phyloP scores from a whole-genome alignment of 2,797 vertebrate genomes.

The Helarctos malayanus region DNA sequence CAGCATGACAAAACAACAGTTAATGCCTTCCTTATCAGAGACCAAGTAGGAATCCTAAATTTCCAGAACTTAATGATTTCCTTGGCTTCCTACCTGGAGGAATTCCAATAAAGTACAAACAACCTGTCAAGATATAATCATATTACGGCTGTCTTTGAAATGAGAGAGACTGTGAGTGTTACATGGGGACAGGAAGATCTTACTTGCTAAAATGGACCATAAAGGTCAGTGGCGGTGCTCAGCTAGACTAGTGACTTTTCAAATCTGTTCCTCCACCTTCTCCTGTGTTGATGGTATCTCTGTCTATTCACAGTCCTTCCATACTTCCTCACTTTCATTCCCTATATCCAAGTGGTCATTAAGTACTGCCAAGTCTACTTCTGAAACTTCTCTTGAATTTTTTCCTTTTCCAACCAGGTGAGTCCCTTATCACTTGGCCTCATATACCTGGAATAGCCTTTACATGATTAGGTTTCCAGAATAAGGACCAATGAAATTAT shows the following conservation, averaged over 20 bases:
- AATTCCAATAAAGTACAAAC: conserved; percentile 31
- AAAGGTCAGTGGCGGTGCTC: neutral
- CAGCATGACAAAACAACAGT: conserved; percentile 28
- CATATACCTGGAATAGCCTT: neutral
- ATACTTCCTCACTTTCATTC: neutral
- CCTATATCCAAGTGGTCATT: neutral
- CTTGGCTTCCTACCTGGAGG: neutral
- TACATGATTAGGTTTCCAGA: neutral
- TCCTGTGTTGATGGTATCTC: neutral
- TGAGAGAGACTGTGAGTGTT: neutral
- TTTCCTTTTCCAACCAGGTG: neutral
- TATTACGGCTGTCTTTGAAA: neutral
- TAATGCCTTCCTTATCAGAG: neutral
- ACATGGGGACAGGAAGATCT: neutral
- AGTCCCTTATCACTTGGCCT: neutral
- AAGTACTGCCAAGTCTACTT: neutral
- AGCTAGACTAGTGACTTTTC: neutral
- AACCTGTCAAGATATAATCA: neutral
- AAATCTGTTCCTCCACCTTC: neutral
- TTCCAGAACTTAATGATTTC: neutral
- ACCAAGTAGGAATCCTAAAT: neutral
- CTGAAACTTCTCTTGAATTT: neutral
- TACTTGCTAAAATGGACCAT: neutral
- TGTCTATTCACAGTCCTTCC: neutral
- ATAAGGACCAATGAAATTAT: neutral